These are phyloP conservation scores for Arctocebus calabarensis DNA, from an alignment of 2,797 vertebrate genomes.

Conservation along the genomic window DNA sequence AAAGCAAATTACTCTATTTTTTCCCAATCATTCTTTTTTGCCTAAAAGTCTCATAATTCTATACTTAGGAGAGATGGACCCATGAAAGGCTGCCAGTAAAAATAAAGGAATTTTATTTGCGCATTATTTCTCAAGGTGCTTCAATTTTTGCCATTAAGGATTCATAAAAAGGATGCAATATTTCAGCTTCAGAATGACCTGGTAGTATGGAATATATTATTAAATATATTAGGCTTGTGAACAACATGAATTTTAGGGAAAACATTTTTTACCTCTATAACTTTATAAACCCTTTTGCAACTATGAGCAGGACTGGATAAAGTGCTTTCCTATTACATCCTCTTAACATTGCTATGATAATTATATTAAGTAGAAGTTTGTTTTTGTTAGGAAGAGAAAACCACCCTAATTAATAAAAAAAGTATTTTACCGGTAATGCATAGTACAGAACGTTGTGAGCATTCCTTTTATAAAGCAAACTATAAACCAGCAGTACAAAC, in stretches of 20 bases:
- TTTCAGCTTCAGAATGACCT: constrained; percentile 36
- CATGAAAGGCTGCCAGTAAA: constrained; percentile 80
- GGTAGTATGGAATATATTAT: background rate
- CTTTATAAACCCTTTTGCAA: constrained; percentile 67
- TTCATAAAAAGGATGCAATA: constrained; percentile 16
- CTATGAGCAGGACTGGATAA: constrained; percentile 41
- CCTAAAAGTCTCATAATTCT: constrained; percentile 62
- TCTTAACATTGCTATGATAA: background rate
- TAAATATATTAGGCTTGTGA: constrained; percentile 48
- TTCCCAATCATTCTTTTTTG: background rate
- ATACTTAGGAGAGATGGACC: constrained; percentile 62
- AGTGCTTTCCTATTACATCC: background rate
- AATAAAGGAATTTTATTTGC: constrained; percentile 71
- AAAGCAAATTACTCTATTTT: constrained; percentile 1
- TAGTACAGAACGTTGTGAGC: constrained; percentile 45
- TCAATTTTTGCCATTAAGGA: constrained; percentile 37
- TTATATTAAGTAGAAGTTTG: background rate
- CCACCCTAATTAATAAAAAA: background rate
- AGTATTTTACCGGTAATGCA: constrained; percentile 43
- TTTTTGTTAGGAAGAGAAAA: constrained; percentile 42
- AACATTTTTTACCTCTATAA: constrained; percentile 57
- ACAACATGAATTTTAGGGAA: constrained; percentile 72
- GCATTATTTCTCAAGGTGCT: constrained; percentile 44
- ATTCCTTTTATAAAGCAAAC: constrained; percentile 37
- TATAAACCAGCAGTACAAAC: background rate